These are phyloP conservation scores for Muscina levida DNA, from an alignment of 2,888 invertebrate genomes.

Conservation along the genomic window DNA sequence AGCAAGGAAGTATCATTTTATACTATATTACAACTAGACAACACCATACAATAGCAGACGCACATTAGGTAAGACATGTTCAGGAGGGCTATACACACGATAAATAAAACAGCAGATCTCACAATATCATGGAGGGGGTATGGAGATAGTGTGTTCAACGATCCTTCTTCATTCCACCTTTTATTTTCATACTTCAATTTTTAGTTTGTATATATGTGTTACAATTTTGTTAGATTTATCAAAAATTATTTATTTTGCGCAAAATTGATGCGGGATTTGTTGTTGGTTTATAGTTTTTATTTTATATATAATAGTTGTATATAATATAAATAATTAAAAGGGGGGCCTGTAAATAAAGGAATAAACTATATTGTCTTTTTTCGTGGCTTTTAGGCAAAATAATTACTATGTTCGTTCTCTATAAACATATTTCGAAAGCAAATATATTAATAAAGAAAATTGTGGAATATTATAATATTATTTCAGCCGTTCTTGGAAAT, in stretches of 20 bases:
- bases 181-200: not conserved
- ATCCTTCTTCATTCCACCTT: not conserved
- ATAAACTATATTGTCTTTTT: constrained; percentile 63
- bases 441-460: constrained; percentile 64
- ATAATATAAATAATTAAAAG: constrained; percentile 74
- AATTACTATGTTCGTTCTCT: constrained; percentile 60
- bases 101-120: not conserved
- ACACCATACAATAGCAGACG: not conserved
- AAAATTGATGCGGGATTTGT: constrained; percentile 75
- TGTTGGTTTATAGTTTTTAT: constrained; percentile 64
- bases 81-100: not conserved
- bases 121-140: not conserved
- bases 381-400: constrained; percentile 60
- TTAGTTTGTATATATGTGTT: not conserved
- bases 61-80: not conserved
- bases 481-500: constrained; percentile 42
- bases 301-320: constrained; percentile 64
- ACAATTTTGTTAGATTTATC: constrained; percentile 1
- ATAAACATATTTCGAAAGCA: constrained; percentile 61
- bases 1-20: no score
- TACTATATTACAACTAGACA: constrained; percentile 3
- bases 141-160: not conserved
- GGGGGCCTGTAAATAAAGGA: constrained; percentile 73
- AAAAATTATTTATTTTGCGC: constrained; percentile 77
- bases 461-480: constrained; percentile 45